A percentile compares a stretch with the other conserved stretches of the same genome.
phyloP scores from a whole-genome alignment of 2,113 vertebrate genomes.

The Epinephelus lanceolatus region DNA sequence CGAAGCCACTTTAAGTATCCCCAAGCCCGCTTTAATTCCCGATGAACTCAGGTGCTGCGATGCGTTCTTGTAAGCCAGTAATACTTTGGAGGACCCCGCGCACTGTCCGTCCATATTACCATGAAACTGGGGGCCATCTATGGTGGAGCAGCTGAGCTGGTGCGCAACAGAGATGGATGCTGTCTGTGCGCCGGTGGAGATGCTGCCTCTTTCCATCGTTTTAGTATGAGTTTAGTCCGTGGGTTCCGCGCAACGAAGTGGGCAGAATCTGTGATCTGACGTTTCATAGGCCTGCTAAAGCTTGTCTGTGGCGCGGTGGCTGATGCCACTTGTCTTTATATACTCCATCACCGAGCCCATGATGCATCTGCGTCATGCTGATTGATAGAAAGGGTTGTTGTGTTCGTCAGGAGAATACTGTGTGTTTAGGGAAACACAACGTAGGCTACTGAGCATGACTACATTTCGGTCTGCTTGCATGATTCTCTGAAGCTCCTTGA shows the following conservation, averaged over 20 bases:
- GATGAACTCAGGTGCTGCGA: constrained; percentile 74
- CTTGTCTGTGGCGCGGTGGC: neutral
- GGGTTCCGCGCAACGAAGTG: neutral
- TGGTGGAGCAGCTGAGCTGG: constrained; percentile 34
- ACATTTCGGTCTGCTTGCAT: neutral
- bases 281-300: neutral
- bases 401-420: constrained; percentile 58
- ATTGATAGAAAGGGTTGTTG: constrained; percentile 47
- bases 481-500: too few species aligned
- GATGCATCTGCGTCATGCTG: constrained; percentile 53
- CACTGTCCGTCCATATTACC: constrained; percentile 49
- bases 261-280: neutral
- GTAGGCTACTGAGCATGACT: neutral
- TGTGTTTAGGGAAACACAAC: constrained; percentile 26
- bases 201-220: constrained; percentile 52
- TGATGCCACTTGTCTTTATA: constrained; percentile 61
- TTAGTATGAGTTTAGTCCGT: neutral
- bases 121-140: constrained; percentile 28
- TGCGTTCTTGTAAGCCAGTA: constrained; percentile 76
- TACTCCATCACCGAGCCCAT: constrained; percentile 6
- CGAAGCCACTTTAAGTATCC: constrained; percentile 78
- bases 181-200: constrained; percentile 33
- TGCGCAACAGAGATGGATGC: constrained; percentile 27
- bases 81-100: constrained; percentile 64
- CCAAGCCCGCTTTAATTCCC: constrained; percentile 80